Evolutionary conservation across 2,797 vertebrate species (phyloP).

Genomic region (Melanotaenia boesemani): DNA sequence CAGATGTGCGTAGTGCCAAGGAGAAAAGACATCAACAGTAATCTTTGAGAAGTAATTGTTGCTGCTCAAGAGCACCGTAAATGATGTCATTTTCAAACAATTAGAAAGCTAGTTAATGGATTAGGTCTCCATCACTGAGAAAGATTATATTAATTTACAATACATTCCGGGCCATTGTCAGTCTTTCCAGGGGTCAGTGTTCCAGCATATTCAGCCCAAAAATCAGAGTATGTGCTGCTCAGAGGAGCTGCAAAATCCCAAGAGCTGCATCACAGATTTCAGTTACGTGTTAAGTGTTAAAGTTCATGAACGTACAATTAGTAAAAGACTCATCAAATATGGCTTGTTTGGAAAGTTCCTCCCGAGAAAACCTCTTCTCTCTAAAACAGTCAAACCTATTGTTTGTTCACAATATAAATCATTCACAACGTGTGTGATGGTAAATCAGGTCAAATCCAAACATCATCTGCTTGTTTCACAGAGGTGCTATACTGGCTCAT

Average conservation of each 20-base stretch:
- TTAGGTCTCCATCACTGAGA: neutral
- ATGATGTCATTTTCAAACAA: neutral
- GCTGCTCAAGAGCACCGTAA: neutral
- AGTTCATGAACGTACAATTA: no score
- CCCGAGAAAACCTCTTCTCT: no score
- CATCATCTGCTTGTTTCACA: constrained; percentile 9
- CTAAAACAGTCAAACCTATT: neutral
- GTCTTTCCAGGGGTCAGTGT: neutral
- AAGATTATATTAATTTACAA: neutral
- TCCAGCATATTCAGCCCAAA: neutral
- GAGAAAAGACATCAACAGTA: neutral
- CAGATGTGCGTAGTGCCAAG: neutral
- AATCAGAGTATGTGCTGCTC: neutral
- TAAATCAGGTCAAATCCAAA: constrained; percentile 12
- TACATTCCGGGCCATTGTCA: neutral
- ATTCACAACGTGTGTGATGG: neutral
- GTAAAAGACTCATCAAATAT: no score
- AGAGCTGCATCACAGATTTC: no score
- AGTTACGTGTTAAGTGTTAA: no score
- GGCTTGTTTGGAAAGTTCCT: no score
- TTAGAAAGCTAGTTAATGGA: neutral
- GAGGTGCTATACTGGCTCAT: neutral
- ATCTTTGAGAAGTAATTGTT: neutral
- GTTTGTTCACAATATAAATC: neutral
- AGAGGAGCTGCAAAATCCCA: no score